Conservation (phyloP, 2,888 invertebrate genomes). For the Leptinotarsa haldemani region DNA sequence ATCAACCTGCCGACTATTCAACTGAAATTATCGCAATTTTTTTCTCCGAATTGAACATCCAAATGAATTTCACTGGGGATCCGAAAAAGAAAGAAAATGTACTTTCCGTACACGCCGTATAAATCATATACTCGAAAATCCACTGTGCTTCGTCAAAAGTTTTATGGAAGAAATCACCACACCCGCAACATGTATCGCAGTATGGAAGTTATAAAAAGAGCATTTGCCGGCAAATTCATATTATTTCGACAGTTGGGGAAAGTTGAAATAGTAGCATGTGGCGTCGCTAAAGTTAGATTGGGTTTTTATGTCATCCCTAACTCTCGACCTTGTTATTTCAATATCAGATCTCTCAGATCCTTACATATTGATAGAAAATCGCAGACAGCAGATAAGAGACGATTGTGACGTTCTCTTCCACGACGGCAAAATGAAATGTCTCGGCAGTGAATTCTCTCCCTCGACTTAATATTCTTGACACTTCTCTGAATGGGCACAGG, state of each 20-base stretch:
- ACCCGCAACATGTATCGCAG: slow-evolving; percentile 39
- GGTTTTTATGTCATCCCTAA: slow-evolving; percentile 56
- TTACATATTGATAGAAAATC: slow-evolving; percentile 60
- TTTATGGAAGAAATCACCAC: slow-evolving; percentile 35
- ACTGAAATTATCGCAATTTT: too few species aligned
- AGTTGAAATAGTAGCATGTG: slow-evolving; percentile 60
- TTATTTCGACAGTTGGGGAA: slow-evolving; percentile 53
- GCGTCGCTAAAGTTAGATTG: slow-evolving; percentile 59
- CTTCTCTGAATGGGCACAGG: slow-evolving; percentile 26
- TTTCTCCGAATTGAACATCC: too few species aligned
- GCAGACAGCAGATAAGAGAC: slow-evolving; percentile 53
- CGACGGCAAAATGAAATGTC: slow-evolving; percentile 50
- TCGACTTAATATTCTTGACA: slow-evolving; percentile 51
- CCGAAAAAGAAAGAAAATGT: too few species aligned
- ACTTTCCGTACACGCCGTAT: too few species aligned
- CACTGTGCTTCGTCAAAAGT: slow-evolving; percentile 26
- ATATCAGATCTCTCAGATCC: slow-evolving; percentile 58
- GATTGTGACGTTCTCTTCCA: slow-evolving; percentile 52
- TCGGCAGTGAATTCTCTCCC: slow-evolving; percentile 49
- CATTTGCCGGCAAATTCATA: slow-evolving; percentile 52
- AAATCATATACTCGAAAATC: slow-evolving; percentile 17
- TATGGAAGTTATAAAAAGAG: slow-evolving; percentile 49
- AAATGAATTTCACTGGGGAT: too few species aligned
- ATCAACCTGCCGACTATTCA: too few species aligned
- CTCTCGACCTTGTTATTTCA: slow-evolving; percentile 58